Evolutionary conservation across 2,797 vertebrate species (phyloP), one percentile per base, ranked within the genome.

Genomic region (Acrossocheilus wenchowensis): DNA sequence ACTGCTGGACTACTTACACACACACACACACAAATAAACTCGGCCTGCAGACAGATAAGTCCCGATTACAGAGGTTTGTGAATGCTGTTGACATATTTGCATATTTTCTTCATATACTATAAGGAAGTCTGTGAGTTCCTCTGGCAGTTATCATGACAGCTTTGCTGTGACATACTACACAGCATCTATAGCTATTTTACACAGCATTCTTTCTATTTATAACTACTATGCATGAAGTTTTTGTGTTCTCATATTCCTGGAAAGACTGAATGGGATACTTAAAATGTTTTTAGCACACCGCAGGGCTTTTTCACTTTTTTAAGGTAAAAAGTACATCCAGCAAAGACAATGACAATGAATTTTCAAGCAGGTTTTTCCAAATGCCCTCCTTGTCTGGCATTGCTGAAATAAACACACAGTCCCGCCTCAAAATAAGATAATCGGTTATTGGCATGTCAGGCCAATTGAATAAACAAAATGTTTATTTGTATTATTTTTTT

Each of bases 21-120:
- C 39, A 39, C 39, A 62, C 75, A 90, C 1, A 36, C 15, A 71
- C 43, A 82, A 6, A 64, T 36, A 54, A 79, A 73, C 43, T 34
- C 9, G 1, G 52, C 11, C 36, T 74, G 17, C 41, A 73, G 43
- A 15, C 68, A 77, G 26, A 57, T 78, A 52, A 17, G 71, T 19
- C 12, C n/a, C 45, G 23, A n/a, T 36, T 68, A 9, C 48, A 12
- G 23, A n/a, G 39, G 30, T 30, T 48, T 30, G 39, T 54, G 45
- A 75, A 45, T 68, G 14, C 23, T 34, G 39, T 5, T 11, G 48
- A 77, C 7, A 17, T 34, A 21, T 41, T 73, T 68, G 15, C 34
- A 6, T 57, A 39, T 52, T 36, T 69, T 69, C 34, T n/a, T 71
- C 19, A 14, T 23, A 34, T n/a, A 5, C 26, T 21, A 41, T 71